Conservation (phyloP, 2,888 invertebrate genomes). For the Ditula angustiorana region DNA sequence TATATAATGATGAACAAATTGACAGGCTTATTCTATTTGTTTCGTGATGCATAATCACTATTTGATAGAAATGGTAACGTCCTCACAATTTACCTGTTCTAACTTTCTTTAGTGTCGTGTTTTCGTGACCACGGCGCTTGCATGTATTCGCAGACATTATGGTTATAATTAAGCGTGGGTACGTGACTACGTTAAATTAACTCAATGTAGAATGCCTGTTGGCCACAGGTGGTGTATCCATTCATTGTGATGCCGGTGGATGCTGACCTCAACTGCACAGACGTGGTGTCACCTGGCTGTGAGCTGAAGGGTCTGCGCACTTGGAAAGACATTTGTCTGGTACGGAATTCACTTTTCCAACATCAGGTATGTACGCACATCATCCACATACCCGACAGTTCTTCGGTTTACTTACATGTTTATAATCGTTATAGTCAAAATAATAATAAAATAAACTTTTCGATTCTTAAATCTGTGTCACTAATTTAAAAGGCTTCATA, state of each 20-base stretch:
- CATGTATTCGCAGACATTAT: slow-evolving; percentile 24
- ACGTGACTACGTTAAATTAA: slow-evolving; percentile 21
- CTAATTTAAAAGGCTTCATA: too few species aligned
- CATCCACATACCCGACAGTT: slow-evolving; percentile 5
- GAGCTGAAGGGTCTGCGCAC: slow-evolving; percentile 83
- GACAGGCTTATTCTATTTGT: too few species aligned
- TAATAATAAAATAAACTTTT: too few species aligned
- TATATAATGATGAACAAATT: too few species aligned
- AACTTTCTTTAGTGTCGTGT: slow-evolving; percentile 29
- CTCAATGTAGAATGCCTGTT: slow-evolving; percentile 43
- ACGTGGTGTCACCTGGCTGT: slow-evolving; percentile 84
- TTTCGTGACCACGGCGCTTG: slow-evolving; percentile 26
- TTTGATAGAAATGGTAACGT: slow-evolving; percentile 26
- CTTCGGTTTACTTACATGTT: too few species aligned
- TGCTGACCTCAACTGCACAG: slow-evolving; percentile 84
- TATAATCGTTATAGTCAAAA: too few species aligned
- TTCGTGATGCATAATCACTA: slow-evolving; percentile 8
- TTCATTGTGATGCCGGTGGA: slow-evolving; percentile 86
- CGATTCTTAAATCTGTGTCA: too few species aligned
- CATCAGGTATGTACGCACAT: slow-evolving; percentile 73
- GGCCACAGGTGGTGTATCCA: slow-evolving; percentile 79
- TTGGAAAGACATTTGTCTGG: slow-evolving; percentile 84
- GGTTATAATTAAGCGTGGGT: slow-evolving; percentile 20
- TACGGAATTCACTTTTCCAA: slow-evolving; percentile 83
- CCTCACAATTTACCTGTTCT: slow-evolving; percentile 20